Evolutionary conservation across 2,888 invertebrate species (phyloP), one percentile per base, ranked within the genome.

Genomic region (Chaetoderma sp.): DNA sequence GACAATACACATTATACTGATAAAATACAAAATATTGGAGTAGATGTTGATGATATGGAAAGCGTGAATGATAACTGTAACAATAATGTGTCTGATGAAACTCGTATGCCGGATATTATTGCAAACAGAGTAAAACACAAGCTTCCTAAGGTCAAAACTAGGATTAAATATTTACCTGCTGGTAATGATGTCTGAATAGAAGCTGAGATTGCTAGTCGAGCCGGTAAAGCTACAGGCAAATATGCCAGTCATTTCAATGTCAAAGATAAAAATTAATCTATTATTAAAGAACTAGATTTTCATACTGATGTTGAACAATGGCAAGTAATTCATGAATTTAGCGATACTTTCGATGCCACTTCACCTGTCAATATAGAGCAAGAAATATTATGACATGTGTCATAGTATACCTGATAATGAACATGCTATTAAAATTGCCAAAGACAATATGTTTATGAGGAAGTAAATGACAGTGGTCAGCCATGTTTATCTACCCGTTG

Each of bases 151-250:
- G 54, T 55, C 25, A 55, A 54, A 10, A 23, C 16, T 25, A 21
- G 32, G 8, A 55, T 61, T 2, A 2, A 10, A 16, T 54, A 33
- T 42, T 27, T 23, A 16, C 21, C 27, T 18, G 23, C n/a, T n/a
- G 42, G 39, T 13, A 4, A n/a, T 54, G 13, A 55, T 10, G 18
- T 18, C 2, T 61, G 28, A 45, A 28, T 36, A 8, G 32, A 18
- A 39, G 30, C 61, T n/a, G 44, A 54, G 28, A 32, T 61, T 4
- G 21, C 42, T 8, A 61, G 44, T 55, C 18, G 54, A 36, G 61
- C 42, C 0, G 61, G 61, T 16, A 55, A 61, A 28, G 55, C 61
- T 10, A 61, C 27, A 8, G 61, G 61, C 4, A 61, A 55, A 30
- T 54, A 61, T 54, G 6, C 13, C 8, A 18, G 50, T 10, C 44